Base-by-base conservation (phyloP, 2,888 invertebrate species). In the Apotomis capreana region DNA sequence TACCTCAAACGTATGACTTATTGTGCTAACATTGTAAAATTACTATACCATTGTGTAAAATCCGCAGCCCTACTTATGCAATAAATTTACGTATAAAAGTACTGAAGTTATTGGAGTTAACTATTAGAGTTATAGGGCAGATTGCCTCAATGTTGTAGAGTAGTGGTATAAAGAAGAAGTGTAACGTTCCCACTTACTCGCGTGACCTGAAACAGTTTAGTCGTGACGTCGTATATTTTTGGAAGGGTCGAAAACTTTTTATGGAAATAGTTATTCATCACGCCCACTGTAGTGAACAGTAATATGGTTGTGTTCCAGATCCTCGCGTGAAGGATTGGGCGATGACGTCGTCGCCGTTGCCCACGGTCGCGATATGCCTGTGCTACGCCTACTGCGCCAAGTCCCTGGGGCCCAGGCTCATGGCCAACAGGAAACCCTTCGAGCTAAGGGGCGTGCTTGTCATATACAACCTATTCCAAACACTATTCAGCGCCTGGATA, bases 371-470 rank as follows among this genome's bases (percentile, higher is more conserved):
- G 69, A 95, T 98, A 84, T 98, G 98, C 90, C 82, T 98, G 70
- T 94, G 94, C 81, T 98, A 98, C 93, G 97, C 97, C 77, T 96
- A 97, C 87, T 95, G 96, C 85, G 96, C 97, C 79, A 96, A 95
- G 89, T 95, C 95, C 73, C 87, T 97, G 78, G 98, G 98, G 74
- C 98, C 98, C 65, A 94, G 95, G 81, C 88, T 97, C 70, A 99
- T 99, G 98, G 96, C 96, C 81, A 97, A 98, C 87, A 94, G 98
- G 76, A 97, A 98, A 91, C 97, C 98, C 58, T 96, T 97, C 91
- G 95, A 97, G 84, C 94, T 98, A 76, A 95, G 97, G 80, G 94
- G 94, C 80, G 87, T 96, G 72, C 95, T 99, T 84, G 95, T 98
- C 79, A 89, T 96, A 77, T 98, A 98, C 90, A 99, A 99, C 92